A percentile compares a stretch with the other conserved stretches of the same genome.
Evolutionary conservation across 2,113 vertebrate genomes (phyloP).

Genomic region (Colius striatus): DNA sequence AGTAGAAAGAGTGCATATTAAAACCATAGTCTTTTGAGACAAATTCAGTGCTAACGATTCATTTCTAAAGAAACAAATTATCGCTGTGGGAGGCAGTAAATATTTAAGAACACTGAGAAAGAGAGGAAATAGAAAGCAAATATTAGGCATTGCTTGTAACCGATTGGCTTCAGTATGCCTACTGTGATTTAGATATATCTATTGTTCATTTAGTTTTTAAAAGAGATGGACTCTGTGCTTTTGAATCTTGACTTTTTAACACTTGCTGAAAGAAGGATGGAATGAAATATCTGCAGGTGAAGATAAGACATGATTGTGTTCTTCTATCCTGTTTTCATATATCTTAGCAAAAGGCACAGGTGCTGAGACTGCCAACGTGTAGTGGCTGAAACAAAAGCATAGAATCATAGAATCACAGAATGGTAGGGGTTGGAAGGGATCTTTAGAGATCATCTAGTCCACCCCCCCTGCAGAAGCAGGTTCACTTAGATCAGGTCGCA

Average conservation of each 20-base stretch:
- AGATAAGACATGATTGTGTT: fast-evolving
- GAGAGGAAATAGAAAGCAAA: not conserved
- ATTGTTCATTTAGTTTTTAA: not conserved
- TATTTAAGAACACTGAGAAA: constrained; percentile 1
- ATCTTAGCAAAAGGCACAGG: not conserved
- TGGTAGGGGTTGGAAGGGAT: no score
- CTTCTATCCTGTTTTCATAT: not conserved
- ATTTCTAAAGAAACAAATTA: constrained; percentile 52
- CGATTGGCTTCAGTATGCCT: not conserved
- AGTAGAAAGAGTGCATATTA: not conserved
- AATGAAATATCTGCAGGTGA: not conserved
- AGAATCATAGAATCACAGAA: no score
- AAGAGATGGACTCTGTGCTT: not conserved
- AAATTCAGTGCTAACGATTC: constrained; percentile 32
- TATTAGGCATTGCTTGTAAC: not conserved
- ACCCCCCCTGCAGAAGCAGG: no score
- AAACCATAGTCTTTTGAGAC: constrained; percentile 18
- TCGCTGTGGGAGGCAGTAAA: not conserved
- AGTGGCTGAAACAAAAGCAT: not conserved
- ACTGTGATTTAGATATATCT: not conserved
- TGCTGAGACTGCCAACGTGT: fast-evolving
- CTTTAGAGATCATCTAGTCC: no score
- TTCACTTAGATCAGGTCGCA: no score
- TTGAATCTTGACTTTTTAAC: not conserved
- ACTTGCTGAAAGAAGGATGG: not conserved